Percentiles rank a stretch among this genome's conserved stretches.
These are phyloP conservation scores for Pygocentrus nattereri DNA, from an alignment of 2,797 vertebrate genomes.

Conservation along the genomic window DNA sequence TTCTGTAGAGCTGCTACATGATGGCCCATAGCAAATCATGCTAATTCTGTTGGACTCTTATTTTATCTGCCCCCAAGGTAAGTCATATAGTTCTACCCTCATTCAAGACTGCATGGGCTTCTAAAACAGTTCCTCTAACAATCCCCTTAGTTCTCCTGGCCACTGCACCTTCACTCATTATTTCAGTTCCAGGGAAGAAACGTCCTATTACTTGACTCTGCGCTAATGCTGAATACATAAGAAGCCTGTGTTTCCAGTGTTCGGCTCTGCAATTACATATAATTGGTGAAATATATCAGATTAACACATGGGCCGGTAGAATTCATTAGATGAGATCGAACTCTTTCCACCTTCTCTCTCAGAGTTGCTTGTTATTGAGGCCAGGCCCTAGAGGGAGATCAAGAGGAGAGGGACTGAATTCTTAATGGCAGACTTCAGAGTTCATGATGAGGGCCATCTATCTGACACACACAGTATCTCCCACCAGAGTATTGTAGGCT, in stretches of 20 bases:
- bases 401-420: slow-evolving; percentile 7
- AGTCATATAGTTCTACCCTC: background rate
- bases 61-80: background rate
- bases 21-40: too few relatives aligned
- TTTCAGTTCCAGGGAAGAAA: slow-evolving; percentile 12
- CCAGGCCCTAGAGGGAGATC: slow-evolving; percentile 5
- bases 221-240: background rate
- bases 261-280: slow-evolving; percentile 5
- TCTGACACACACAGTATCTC: background rate
- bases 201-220: background rate
- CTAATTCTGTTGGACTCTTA: background rate
- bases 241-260: background rate
- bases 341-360: slow-evolving; percentile 7
- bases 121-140: background rate
- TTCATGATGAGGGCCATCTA: slow-evolving; percentile 23
- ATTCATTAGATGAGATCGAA: slow-evolving; percentile 24
- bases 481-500: slow-evolving; percentile 7
- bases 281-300: slow-evolving; percentile 22
- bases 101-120: background rate
- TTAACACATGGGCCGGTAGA: slow-evolving; percentile 13
- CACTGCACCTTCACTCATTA: background rate
- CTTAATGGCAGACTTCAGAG: slow-evolving; percentile 31
- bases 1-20: background rate
- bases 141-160: background rate
- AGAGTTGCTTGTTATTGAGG: slow-evolving; percentile 5